Base-by-base conservation (phyloP, 2,888 invertebrate species). In the Ennomos quercinarius region DNA sequence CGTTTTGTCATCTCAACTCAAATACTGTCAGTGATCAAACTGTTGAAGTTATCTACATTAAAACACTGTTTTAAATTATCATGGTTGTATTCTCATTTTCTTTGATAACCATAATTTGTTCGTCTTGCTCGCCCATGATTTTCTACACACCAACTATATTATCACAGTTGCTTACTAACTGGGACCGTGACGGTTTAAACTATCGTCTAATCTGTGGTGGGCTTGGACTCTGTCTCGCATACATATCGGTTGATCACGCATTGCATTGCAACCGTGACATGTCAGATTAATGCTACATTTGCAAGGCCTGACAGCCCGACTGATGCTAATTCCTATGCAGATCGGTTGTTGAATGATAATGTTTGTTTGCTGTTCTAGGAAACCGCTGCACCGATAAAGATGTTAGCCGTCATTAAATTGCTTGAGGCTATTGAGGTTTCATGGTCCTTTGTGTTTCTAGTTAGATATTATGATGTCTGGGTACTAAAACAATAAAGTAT, bases 201-300 rank as follows among this genome's bases (percentile, higher is more conserved):
- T 44, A 38, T 6, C 34, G 12, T 9, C 9, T 53, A 70, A 58
- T 67, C 71, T 61, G 73, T 72, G 74, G 74, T 68, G 70, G 70
- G 44, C 8, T 63, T 60, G 50, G 35, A 43, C 41, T 62, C 72
- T 77, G 67, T 59, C 63, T 61, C 72, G 88, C 86, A 89, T 89
- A 89, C 84, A 80, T 80, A 89, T 80, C 63, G 73, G 76, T 77
- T 78, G 81, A 73, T 86, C 84, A 84, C 84, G 85, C 84, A 82
- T 79, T 83, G 86, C 86, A 77, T 45, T 45, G 59, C 64, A 61
- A 52, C 72, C 83, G 83, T 84, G 86, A 83, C 78, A 77, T 70
- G 79, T 71, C 72, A 74, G 75, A 81, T 82, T 78, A 82, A 84
- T 82, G 74, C 74, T 76, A 74, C 73, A 81, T 83, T 81, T 78